A percentile compares a stretch with the other conserved stretches of the same genome.
These are phyloP conservation scores for Eupithecia tripunctaria DNA, from an alignment of 2,888 invertebrate species.

Conservation along the genomic window DNA sequence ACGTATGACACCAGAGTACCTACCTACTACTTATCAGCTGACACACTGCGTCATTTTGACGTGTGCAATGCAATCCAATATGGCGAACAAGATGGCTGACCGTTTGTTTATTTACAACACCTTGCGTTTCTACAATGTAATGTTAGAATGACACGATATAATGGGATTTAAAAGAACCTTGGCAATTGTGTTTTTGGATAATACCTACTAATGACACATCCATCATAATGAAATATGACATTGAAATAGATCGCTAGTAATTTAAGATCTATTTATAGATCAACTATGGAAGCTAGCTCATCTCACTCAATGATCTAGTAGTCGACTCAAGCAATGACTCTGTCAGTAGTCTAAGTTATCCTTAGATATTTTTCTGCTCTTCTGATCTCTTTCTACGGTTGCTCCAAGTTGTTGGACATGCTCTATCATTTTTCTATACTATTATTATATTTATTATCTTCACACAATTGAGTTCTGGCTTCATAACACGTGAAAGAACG, in stretches of 20 bases:
- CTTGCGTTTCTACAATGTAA: slow-evolving; percentile 39
- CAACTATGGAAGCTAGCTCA: slow-evolving; percentile 1
- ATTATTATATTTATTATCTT: background rate
- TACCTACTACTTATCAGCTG: slow-evolving; percentile 61
- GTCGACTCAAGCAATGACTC: background rate
- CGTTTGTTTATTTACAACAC: slow-evolving; percentile 72
- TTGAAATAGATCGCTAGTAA: slow-evolving; percentile 32
- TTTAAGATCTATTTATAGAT: slow-evolving; percentile 24
- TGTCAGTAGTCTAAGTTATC: background rate
- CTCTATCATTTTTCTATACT: slow-evolving; percentile 26
- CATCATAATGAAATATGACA: slow-evolving; percentile 32
- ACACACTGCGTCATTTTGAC: slow-evolving; percentile 69
- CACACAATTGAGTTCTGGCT: slow-evolving; percentile 13
- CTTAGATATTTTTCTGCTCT: background rate
- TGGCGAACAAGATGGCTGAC: slow-evolving; percentile 73
- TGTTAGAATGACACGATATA: slow-evolving; percentile 38
- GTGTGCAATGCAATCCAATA: slow-evolving; percentile 62
- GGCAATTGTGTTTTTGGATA: slow-evolving; percentile 33
- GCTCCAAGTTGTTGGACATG: slow-evolving; percentile 41
- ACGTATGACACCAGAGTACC: background rate
- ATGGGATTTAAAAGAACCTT: slow-evolving; percentile 36
- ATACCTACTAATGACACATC: slow-evolving; percentile 35
- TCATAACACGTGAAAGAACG: slow-evolving; percentile 48
- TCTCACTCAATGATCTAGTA: background rate
- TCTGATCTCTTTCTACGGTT: background rate